Conservation (phyloP, 2,888 invertebrate species). For the Eupithecia exiguata region DNA sequence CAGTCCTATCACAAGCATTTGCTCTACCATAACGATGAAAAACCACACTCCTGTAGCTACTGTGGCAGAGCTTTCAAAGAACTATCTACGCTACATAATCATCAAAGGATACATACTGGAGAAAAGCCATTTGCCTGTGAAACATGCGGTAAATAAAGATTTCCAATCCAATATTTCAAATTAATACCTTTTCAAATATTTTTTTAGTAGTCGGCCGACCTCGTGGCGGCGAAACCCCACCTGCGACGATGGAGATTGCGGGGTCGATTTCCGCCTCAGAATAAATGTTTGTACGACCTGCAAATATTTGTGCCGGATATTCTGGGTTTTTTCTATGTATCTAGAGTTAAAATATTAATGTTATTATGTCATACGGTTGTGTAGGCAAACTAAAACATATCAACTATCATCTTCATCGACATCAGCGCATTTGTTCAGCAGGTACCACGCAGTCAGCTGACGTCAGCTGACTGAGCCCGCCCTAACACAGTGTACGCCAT, state of each 20-base stretch:
- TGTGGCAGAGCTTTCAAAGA: constrained; percentile 94
- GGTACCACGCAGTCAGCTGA: too few species aligned
- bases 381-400: too few species aligned
- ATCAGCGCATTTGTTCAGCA: too few species aligned
- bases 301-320: too few species aligned
- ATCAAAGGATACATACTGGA: constrained; percentile 92
- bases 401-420: too few species aligned
- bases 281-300: too few species aligned
- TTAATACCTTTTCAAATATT: not conserved
- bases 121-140: constrained; percentile 94
- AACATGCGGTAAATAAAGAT: constrained; percentile 86
- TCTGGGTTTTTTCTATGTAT: too few species aligned
- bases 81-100: constrained; percentile 93
- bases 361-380: too few species aligned
- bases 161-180: not conserved
- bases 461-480: too few species aligned
- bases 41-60: constrained; percentile 89
- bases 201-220: not conserved
- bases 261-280: not conserved
- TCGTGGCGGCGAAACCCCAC: not conserved
- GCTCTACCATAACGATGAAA: constrained; percentile 93
- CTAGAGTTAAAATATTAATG: too few species aligned
- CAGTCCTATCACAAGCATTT: constrained; percentile 95
- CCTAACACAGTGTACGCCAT: too few species aligned
- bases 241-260: not conserved